phyloP scores from a whole-genome alignment of 1,140 invertebrate genomes.

The Drosophila funebris region DNA sequence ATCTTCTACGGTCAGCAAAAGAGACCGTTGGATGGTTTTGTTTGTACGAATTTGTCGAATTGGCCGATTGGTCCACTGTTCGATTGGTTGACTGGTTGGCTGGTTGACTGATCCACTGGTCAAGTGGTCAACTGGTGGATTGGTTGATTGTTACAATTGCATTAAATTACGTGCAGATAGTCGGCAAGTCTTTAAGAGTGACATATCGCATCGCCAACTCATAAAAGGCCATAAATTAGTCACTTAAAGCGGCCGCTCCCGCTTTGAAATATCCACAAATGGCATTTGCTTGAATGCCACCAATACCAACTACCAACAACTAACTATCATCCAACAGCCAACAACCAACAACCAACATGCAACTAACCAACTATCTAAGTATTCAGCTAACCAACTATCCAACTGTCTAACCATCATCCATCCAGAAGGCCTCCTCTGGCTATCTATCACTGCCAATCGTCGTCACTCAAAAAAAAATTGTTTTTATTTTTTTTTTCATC shows the following conservation, averaged over 20 bases:
- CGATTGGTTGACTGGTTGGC: neutral
- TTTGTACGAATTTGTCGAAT: constrained; percentile 20
- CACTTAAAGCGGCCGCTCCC: constrained; percentile 70
- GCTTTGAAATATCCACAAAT: constrained; percentile 74
- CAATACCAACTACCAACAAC: constrained; percentile 39
- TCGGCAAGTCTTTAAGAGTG: constrained; percentile 13
- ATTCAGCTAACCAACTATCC: neutral
- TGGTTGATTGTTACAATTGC: constrained; percentile 52
- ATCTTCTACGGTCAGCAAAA: neutral
- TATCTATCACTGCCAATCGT: constrained; percentile 49
- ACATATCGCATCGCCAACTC: constrained; percentile 52
- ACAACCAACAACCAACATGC: neutral
- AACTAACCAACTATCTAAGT: constrained; percentile 8
- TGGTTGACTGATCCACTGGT: neutral
- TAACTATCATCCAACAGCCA: constrained; percentile 43
- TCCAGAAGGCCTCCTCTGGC: neutral
- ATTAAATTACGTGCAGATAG: constrained; percentile 57
- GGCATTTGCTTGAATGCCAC: constrained; percentile 61
- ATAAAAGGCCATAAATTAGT: constrained; percentile 82
- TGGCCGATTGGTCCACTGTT: neutral
- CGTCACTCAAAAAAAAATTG: constrained; percentile 32
- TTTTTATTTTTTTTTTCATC: constrained; percentile 5
- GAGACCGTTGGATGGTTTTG: constrained; percentile 3
- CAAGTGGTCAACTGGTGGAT: neutral
- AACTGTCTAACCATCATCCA: constrained; percentile 2